Evolutionary conservation across 2,888 invertebrate species (phyloP), one percentile per base, ranked within the genome.

Genomic region (Odontomyia ornata): DNA sequence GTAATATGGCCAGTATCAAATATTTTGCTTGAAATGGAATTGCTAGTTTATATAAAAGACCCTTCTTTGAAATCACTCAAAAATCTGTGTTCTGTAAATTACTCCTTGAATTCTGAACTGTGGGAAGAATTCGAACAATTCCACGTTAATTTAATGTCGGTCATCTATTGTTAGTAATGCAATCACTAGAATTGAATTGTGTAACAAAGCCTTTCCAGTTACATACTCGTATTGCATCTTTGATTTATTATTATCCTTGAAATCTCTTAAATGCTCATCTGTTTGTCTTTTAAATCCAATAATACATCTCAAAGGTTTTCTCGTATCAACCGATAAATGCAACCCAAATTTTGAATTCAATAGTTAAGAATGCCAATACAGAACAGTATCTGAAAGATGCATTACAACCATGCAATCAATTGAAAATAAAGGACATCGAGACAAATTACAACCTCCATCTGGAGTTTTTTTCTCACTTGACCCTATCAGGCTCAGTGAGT

Each of bases 221-320:
- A 7, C 7, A 43, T 43, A 13, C 7, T 43, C 7, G 43, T 7
- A 9, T 43, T 43, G 7, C 7, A 9, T 43, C 52, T 52, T 52
- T 18, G 15, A 52, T 52, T 52, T 52, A 52, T 52, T 13, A 9
- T 4, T 52, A 52, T 52, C 3, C 5, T n/a, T 7, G n/a, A n/a
- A 30, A 46, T 23, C 25, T 7, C 36, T 69, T 13, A 46, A 21
- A 25, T 47, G 69, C 21, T 69, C 21, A 67, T 43, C 23, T n/a
- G 67, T 43, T 67, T 64, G 64, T 64, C 28, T 5, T 64, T 64
- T 30, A 25, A 18, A 25, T 36, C 43, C 18, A 18, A 36, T 36
- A n/a, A 30, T n/a, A 18, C 27, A n/a, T 27, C 28, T 18, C 65
- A 36, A 27, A 36, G n/a, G 43, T 60, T 2, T 9, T 21, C 25